Evolutionary conservation across 2,888 invertebrate species (phyloP).

Genomic region (Diarsia mendica): DNA sequence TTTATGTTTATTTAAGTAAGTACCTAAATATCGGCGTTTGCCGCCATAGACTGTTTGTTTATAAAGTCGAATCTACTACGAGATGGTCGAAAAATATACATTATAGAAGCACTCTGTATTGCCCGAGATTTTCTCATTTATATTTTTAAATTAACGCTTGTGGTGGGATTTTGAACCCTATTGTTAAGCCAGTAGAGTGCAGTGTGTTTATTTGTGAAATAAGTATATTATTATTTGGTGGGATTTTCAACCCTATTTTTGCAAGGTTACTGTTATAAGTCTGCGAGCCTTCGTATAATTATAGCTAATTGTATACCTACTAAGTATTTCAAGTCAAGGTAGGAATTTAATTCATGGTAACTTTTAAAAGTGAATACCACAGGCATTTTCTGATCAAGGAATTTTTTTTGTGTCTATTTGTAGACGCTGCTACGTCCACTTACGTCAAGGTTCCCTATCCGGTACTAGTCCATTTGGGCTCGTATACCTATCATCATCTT

Average conservation of each 20-base stretch:
- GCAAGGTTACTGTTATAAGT: not conserved
- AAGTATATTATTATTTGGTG: not conserved
- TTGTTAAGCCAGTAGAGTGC: accelerated
- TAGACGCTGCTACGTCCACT: no score
- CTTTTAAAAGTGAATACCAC: not conserved
- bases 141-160: conserved; percentile 38
- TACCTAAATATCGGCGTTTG: conserved; percentile 50
- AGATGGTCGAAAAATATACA: conserved; percentile 61
- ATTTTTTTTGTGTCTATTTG: no score
- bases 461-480: no score
- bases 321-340: conserved; percentile 27
- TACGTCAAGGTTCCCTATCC: no score
- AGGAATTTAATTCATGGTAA: conserved; percentile 1
- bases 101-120: conserved; percentile 40
- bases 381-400: not conserved
- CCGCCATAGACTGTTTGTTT: conserved; percentile 56
- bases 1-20: conserved; percentile 55
- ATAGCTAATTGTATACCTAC: conserved; percentile 6
- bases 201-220: not conserved
- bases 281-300: conserved; percentile 3
- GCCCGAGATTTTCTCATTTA: conserved; percentile 39
- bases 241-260: conserved; percentile 17
- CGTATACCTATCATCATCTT: no score
- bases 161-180: conserved; percentile 21
- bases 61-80: conserved; percentile 60